Evolutionary conservation across 1,140 invertebrate species (phyloP).

Genomic region (Papilio aristodemus): DNA sequence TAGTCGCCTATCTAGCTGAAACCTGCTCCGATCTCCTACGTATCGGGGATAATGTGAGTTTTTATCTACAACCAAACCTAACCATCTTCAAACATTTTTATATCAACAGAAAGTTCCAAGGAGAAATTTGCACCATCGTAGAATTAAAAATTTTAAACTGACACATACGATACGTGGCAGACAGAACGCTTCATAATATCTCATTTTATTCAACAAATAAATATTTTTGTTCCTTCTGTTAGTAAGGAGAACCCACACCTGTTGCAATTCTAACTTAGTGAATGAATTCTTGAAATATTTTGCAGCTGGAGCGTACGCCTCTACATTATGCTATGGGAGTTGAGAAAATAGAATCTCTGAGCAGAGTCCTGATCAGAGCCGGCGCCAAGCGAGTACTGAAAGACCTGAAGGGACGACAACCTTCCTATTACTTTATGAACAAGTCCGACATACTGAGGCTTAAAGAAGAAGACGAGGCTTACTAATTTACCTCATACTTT

Average conservation of each 20-base stretch:
- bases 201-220: too few relatives aligned
- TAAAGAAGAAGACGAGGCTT: conserved; percentile 89
- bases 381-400: conserved; percentile 90
- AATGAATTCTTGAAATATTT: conserved; percentile 36
- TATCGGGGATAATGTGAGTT: conserved; percentile 91
- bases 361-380: conserved; percentile 88
- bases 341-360: conserved; percentile 89
- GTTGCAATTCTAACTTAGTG: too few relatives aligned
- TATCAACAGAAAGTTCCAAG: too few relatives aligned
- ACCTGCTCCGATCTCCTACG: conserved; percentile 86
- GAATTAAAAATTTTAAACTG: too few relatives aligned
- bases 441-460: conserved; percentile 91
- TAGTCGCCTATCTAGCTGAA: conserved; percentile 87
- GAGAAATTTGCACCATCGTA: too few relatives aligned
- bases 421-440: conserved; percentile 96
- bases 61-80: too few relatives aligned
- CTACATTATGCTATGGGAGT: conserved; percentile 95
- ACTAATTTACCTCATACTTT: conserved; percentile 50
- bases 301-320: conserved; percentile 91
- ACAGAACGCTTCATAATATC: too few relatives aligned
- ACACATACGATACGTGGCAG: too few relatives aligned
- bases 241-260: too few relatives aligned
- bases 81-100: too few relatives aligned
- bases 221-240: too few relatives aligned
- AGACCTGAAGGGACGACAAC: conserved; percentile 93